Evolutionary conservation across 2,113 vertebrate genomes (phyloP).

Genomic region (Clarias magur): DNA sequence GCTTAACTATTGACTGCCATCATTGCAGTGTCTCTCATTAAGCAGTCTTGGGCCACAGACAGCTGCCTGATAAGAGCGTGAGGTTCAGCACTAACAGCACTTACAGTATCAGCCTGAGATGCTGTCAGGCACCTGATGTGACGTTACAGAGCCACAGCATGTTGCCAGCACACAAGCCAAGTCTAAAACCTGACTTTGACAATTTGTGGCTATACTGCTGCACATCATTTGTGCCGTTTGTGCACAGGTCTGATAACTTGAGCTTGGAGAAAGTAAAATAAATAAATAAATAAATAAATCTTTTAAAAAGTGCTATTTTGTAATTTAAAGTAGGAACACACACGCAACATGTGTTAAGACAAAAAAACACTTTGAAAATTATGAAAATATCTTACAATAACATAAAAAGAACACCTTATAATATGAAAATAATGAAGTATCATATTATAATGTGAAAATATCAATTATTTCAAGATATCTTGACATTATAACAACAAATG

Average conservation of each 20-base stretch:
- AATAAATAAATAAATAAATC: neutral
- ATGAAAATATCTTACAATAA: too few relatives aligned
- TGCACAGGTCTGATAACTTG: neutral
- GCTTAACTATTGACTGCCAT: conserved; percentile 30
- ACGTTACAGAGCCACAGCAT: neutral
- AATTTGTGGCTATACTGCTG: neutral
- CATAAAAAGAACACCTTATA: too few relatives aligned
- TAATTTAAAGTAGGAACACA: neutral
- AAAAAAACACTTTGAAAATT: too few relatives aligned
- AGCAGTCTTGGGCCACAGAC: neutral
- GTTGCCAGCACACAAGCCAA: neutral
- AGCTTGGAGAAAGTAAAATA: neutral
- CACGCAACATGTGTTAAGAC: too few relatives aligned
- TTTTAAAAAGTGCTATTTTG: neutral
- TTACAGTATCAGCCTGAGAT: conserved; percentile 8
- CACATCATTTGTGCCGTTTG: neutral
- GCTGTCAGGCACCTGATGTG: conserved; percentile 3
- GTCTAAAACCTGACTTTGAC: neutral
- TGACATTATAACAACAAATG: too few relatives aligned
- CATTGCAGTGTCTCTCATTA: conserved; percentile 9
- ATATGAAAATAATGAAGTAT: too few relatives aligned
- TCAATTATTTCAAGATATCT: too few relatives aligned
- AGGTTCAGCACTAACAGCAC: neutral
- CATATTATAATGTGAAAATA: too few relatives aligned
- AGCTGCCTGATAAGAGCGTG: conserved; percentile 35